Conservation (phyloP, 2,888 invertebrate species). For the Mesorhabditis sp. region DNA sequence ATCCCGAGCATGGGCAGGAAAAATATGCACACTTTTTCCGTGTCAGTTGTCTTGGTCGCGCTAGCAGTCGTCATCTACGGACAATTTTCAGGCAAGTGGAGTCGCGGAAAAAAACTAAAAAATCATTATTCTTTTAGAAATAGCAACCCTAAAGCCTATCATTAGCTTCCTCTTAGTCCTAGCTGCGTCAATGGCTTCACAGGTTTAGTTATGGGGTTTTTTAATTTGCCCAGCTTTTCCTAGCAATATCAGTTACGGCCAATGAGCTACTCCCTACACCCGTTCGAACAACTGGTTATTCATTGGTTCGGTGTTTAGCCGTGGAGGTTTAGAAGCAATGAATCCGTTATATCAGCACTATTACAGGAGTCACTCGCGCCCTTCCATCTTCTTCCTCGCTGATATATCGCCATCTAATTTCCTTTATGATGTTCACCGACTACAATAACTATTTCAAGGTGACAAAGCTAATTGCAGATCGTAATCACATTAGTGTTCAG, state of each 20-base stretch:
- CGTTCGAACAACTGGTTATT: constrained; percentile 22
- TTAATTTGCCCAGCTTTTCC: constrained; percentile 1
- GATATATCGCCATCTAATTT: not conserved
- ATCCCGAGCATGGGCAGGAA: not conserved
- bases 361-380: not conserved
- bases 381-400: not conserved
- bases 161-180: not conserved
- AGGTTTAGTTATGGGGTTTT: not conserved
- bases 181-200: constrained; percentile 1
- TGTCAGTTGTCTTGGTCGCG: not conserved
- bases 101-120: too few relatives aligned
- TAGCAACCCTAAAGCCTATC: too few relatives aligned
- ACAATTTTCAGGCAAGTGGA: not conserved
- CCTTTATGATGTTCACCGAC: not conserved
- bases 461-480: not conserved
- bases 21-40: not conserved
- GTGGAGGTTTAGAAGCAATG: not conserved
- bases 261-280: constrained; percentile 25
- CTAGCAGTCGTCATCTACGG: not conserved
- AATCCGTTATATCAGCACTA: not conserved
- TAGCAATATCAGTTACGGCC: not conserved
- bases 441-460: not conserved
- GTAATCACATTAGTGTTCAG: not conserved
- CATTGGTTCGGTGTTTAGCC: not conserved
- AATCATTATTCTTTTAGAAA: too few relatives aligned